These are phyloP conservation scores for Drosophila fungiperda DNA, from an alignment of 2,888 invertebrate species.

Conservation along the genomic window DNA sequence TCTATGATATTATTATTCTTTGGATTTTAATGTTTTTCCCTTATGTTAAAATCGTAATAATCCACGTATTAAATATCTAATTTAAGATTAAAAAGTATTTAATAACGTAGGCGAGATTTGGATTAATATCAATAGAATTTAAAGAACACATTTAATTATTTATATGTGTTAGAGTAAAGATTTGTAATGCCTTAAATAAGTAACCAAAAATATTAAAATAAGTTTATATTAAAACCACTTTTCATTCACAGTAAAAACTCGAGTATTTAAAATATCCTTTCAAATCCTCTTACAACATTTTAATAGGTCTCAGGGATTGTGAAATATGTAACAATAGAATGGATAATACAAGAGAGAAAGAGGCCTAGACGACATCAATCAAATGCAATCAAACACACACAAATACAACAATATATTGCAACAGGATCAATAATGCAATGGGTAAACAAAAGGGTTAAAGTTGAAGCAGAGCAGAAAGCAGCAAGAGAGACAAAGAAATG, in stretches of 20 bases:
- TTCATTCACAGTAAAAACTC: not conserved
- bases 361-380: conserved; percentile 35
- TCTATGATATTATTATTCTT: not conserved
- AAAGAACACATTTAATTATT: too few species aligned
- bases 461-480: conserved; percentile 16
- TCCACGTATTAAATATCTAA: not conserved
- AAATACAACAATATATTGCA: conserved; percentile 30
- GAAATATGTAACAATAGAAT: conserved; percentile 19
- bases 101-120: not conserved
- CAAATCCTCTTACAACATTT: not conserved
- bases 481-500: conserved; percentile 13
- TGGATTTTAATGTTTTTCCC: not conserved
- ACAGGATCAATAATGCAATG: conserved; percentile 45
- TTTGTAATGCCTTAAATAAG: not conserved
- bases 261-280: conserved; percentile 9
- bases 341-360: not conserved
- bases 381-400: conserved; percentile 14
- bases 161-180: not conserved
- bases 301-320: conserved; percentile 18
- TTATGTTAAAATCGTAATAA: not conserved
- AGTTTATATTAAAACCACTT: not conserved
- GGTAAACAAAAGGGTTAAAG: conserved; percentile 50
- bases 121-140: not conserved
- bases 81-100: not conserved
- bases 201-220: not conserved